Conservation (phyloP, 2,797 vertebrate species). For the Gallinago nigripennis region DNA sequence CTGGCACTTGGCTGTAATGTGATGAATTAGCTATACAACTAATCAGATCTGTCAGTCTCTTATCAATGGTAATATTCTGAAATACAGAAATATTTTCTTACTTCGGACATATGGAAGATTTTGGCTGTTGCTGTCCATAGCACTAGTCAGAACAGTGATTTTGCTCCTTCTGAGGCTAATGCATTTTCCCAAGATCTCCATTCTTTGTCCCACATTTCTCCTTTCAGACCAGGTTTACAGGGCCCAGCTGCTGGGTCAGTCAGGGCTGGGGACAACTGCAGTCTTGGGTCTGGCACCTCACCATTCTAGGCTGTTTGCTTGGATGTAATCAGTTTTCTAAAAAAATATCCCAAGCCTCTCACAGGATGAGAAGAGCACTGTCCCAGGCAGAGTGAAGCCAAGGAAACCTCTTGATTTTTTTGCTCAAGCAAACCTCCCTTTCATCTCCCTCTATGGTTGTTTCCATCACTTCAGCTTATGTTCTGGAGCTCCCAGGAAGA, state of each 20-base stretch:
- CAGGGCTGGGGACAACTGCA: neutral
- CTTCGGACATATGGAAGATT: neutral
- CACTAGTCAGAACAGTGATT: neutral
- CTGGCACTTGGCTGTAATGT: neutral
- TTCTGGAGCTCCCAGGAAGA: neutral
- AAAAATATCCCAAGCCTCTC: neutral
- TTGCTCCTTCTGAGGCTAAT: neutral
- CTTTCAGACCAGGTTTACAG: neutral
- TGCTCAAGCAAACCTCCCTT: neutral
- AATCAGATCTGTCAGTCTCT: neutral
- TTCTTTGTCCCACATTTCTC: neutral
- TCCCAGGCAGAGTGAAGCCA: neutral
- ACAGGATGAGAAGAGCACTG: neutral
- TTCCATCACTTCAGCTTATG: neutral
- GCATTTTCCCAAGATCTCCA: neutral
- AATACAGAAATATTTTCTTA: neutral
- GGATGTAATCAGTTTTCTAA: neutral
- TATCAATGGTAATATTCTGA: neutral
- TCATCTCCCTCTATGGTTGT: neutral
- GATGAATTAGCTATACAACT: neutral
- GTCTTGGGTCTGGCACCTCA: neutral
- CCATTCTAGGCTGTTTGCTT: neutral
- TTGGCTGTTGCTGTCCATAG: neutral
- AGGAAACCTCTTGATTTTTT: neutral
- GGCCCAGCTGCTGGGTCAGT: accelerated